phyloP scores from a whole-genome alignment of 2,888 invertebrate genomes.

The Tortricodes alternella region DNA sequence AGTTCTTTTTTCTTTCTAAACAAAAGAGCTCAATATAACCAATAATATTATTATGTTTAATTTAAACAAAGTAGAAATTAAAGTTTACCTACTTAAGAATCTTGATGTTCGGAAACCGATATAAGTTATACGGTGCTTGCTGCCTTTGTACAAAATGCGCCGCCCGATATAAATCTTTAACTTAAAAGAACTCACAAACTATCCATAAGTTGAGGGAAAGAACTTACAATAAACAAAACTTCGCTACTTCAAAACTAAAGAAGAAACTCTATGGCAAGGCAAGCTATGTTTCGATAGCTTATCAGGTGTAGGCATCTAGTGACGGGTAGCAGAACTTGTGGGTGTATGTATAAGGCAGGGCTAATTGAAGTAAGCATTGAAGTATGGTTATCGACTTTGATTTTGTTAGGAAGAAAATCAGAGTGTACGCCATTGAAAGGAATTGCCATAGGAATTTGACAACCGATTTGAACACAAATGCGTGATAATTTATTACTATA shows the following conservation, averaged over 20 bases:
- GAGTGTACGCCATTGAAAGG: too few species aligned
- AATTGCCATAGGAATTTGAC: too few species aligned
- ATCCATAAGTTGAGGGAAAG: constrained; percentile 6
- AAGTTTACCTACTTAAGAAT: neutral
- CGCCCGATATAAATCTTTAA: constrained; percentile 6
- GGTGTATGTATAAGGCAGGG: too few species aligned
- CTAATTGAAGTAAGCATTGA: too few species aligned
- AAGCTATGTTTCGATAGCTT: constrained; percentile 5
- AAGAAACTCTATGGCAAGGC: constrained; percentile 7
- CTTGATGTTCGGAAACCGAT: neutral
- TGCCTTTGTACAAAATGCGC: neutral
- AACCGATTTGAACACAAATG: too few species aligned
- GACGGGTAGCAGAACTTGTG: neutral
- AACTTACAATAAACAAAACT: constrained; percentile 24
- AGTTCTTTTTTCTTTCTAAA: too few species aligned
- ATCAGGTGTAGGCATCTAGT: neutral
- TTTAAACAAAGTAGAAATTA: too few species aligned
- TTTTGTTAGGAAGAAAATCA: too few species aligned
- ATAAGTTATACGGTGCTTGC: neutral
- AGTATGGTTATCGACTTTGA: too few species aligned
- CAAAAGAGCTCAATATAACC: too few species aligned
- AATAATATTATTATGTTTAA: too few species aligned
- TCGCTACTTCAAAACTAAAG: neutral
- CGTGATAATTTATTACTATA: too few species aligned
- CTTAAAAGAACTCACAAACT: constrained; percentile 13